Evolutionary conservation across 2,113 vertebrate species (phyloP).

Genomic region (Urocolius indicus): DNA sequence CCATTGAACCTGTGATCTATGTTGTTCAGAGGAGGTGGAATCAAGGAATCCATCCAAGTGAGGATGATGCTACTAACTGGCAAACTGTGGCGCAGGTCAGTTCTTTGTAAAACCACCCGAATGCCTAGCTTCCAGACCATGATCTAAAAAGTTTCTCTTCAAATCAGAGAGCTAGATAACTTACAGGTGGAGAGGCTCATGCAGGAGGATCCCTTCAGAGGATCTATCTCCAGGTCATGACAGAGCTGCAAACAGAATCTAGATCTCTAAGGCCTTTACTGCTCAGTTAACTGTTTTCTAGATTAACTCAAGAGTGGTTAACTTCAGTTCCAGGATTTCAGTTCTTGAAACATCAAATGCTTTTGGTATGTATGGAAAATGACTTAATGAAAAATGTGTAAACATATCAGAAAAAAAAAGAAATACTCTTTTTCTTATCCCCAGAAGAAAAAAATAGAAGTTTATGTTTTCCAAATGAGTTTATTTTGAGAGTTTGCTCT

Average conservation of each 20-base stretch:
- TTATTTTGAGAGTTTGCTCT: not conserved
- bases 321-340: not conserved
- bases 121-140: not conserved
- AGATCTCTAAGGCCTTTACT: not conserved
- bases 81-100: conserved; percentile 90
- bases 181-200: not conserved
- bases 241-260: not conserved
- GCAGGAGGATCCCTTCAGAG: not conserved
- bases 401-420: not conserved
- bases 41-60: conserved; percentile 93
- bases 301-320: not conserved
- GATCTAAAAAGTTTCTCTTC: not conserved
- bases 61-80: conserved; percentile 91
- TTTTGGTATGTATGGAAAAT: not conserved
- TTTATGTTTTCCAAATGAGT: not conserved
- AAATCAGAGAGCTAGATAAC: not conserved
- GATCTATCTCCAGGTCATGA: not conserved
- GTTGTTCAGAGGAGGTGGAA: conserved; percentile 95
- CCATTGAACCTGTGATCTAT: conserved; percentile 94
- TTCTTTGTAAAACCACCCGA: not conserved
- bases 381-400: not conserved
- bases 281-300: not conserved
- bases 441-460: not conserved
- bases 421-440: not conserved
- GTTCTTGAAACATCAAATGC: not conserved